phyloP scores from a whole-genome alignment of 2,797 vertebrate genomes.

The Sarcoramphus papa region DNA sequence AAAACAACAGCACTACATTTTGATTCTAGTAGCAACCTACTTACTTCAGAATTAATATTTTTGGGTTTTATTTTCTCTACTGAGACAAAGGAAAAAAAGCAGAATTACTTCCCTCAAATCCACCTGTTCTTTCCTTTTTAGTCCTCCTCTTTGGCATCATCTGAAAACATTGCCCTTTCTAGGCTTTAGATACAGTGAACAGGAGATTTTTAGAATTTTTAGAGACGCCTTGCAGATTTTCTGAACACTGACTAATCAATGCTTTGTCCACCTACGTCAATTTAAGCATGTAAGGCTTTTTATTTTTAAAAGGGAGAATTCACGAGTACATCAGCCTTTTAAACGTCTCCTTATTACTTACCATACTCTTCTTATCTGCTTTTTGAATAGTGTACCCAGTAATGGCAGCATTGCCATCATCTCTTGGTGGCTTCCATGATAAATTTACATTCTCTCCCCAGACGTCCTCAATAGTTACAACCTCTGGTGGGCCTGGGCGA shows the following conservation, averaged over 20 bases:
- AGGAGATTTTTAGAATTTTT: background rate
- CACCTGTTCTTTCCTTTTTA: background rate
- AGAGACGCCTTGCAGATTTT: background rate
- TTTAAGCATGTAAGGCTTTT: background rate
- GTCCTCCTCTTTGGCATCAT: background rate
- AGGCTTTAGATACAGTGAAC: background rate
- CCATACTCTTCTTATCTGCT: slow-evolving; percentile 99
- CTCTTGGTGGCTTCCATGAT: slow-evolving; percentile 91
- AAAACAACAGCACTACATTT: background rate
- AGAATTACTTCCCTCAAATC: background rate
- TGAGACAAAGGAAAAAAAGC: background rate
- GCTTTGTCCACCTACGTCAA: background rate
- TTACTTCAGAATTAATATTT: background rate
- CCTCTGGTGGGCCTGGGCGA: slow-evolving; percentile 88
- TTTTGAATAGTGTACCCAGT: slow-evolving; percentile 98
- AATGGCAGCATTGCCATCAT: slow-evolving; percentile 93
- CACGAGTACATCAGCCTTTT: background rate
- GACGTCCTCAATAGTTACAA: slow-evolving; percentile 89
- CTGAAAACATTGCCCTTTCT: background rate
- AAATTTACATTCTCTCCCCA: slow-evolving; percentile 96
- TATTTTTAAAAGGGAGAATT: background rate
- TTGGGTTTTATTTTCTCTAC: background rate
- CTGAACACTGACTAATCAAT: background rate
- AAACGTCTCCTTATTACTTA: slow-evolving; percentile 56
- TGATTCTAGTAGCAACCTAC: background rate